A percentile compares a stretch with the other conserved stretches of the same genome.
phyloP scores from a whole-genome alignment of 2,113 vertebrate genomes.

The Alexandromys fortis region DNA sequence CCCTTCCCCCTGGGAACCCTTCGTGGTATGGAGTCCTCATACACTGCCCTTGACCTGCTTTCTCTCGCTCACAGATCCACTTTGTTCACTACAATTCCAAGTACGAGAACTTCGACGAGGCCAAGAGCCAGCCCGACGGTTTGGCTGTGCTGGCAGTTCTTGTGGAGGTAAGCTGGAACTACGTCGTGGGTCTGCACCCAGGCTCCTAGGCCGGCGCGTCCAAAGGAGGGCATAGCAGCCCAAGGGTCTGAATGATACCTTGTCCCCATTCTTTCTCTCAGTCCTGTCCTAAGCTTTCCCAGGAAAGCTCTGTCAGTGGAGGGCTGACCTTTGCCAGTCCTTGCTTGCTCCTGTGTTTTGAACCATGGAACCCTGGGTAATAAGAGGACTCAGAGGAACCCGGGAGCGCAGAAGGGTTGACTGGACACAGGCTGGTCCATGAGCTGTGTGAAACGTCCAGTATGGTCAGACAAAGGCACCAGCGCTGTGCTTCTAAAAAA shows the following conservation, averaged over 20 bases:
- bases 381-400: neutral
- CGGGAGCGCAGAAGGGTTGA: neutral
- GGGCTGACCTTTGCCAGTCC: neutral
- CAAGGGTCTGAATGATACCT: neutral
- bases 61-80: constrained; percentile 89
- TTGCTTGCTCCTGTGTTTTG: neutral
- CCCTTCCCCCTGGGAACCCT: neutral
- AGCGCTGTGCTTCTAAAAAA: neutral
- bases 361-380: neutral
- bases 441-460: rapidly evolving
- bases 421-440: no score
- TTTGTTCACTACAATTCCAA: constrained; percentile 95
- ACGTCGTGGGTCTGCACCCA: rapidly evolving
- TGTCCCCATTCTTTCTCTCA: neutral
- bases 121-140: constrained; percentile 88
- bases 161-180: constrained; percentile 85
- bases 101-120: constrained; percentile 89
- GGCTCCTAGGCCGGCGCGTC: neutral
- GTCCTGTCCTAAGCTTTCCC: neutral
- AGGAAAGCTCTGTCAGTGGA: neutral
- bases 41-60: neutral
- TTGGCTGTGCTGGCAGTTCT: constrained; percentile 93
- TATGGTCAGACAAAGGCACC: neutral
- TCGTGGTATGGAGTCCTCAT: rapidly evolving
- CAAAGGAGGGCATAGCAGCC: no score